Evolutionary conservation across 2,113 vertebrate species (phyloP), one percentile per base, ranked within the genome.

Genomic region (Tenrec ecaudatus): DNA sequence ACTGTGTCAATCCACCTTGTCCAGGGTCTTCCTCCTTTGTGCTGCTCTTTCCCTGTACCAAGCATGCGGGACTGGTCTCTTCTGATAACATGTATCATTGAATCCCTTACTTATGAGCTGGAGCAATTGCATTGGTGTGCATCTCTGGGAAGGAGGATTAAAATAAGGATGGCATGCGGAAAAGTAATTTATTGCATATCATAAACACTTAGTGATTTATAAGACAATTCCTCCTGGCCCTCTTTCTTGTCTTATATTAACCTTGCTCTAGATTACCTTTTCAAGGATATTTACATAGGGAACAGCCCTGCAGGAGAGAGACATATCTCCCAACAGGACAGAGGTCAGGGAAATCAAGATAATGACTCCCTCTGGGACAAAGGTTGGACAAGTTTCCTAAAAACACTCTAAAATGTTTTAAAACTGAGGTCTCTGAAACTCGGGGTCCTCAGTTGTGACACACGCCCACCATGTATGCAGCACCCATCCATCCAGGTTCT

Each of bases 201-300:
- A 53, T 7, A 82, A 91, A 12, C 19, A 22, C 2, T 47, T 53
- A 82, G 58, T 79, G 17, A 62, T 62, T 38, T 73, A 7, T 11
- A 1, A 87, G 62, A 82, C n/a, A 90, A 73, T 75, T 79, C 58
- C 40, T 43, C 14, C 20, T 38, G 62, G 22, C 23, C 9, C 29
- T 80, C 87, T 62, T 75, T 40, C 23, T 7, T 91, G 43, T 43
- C 31, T 69, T 62, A 3, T 7, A 33, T 64, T 76, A 77, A 66
- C 15, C 87, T 82, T 75, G 57, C 62, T 92, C 62, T 94, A 58
- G 12, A 53, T 33, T 77, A 11, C 78, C 29, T 89, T 95, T 92
- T 90, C n/a, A 58, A 75, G 29, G 23, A 38, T 93, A 69, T 81
- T 95, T 57, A 0, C 60, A 81, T 4, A 84, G 53, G 27, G 68